Percentiles rank a stretch among this genome's conserved stretches.
phyloP scores from a whole-genome alignment of 2,797 vertebrate species.

The Eulemur albifrons region DNA sequence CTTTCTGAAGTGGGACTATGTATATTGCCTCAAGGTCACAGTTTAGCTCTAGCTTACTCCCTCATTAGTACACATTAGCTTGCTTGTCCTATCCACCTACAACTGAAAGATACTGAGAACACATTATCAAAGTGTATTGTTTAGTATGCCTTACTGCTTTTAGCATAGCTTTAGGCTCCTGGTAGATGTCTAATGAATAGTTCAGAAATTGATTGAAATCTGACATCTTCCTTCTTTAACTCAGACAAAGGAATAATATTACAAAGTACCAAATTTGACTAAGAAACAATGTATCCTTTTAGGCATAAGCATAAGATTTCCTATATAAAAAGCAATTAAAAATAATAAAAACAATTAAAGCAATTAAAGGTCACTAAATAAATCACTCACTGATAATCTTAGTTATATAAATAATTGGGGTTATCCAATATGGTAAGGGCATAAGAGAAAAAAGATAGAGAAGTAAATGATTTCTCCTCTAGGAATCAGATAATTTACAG shows the following conservation, averaged over 20 bases:
- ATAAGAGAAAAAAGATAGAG: background rate
- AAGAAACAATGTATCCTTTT: background rate
- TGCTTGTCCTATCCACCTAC: background rate
- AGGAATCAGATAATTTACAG: background rate
- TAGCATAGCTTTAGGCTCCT: background rate
- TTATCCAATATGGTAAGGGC: background rate
- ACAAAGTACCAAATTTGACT: background rate
- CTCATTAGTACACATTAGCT: background rate
- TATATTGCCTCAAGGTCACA: background rate
- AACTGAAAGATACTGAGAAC: background rate
- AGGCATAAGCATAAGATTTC: background rate
- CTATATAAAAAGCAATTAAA: background rate
- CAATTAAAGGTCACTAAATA: background rate
- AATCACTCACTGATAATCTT: slow-evolving; percentile 4
- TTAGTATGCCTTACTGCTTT: background rate
- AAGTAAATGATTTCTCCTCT: background rate
- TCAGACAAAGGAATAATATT: background rate
- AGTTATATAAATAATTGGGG: background rate
- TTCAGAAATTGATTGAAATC: background rate
- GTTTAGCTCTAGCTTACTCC: background rate
- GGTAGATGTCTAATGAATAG: background rate
- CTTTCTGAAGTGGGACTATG: background rate
- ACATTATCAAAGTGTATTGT: background rate
- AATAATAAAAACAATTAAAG: background rate
- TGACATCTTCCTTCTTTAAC: background rate